Evolutionary conservation across 1,140 invertebrate species (phyloP), one percentile per base, ranked within the genome.

Genomic region (Diorhabda carinulata): DNA sequence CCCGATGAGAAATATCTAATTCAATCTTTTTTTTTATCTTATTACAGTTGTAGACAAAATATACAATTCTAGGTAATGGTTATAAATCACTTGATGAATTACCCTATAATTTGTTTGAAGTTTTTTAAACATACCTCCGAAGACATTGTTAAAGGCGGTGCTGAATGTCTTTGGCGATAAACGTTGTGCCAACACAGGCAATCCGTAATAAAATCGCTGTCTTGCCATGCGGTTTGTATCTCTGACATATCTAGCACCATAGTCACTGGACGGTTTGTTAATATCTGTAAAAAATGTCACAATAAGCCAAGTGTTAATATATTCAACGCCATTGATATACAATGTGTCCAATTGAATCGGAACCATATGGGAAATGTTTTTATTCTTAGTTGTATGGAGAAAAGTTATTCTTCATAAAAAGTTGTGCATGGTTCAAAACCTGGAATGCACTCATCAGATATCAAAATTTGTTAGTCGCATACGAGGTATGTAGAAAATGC

Each of bases 151-250:
- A 93, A 82, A 43, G 88, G 85, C 1, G 88, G 87, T 2, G 89
- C 89, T 52, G 86, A 86, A 77, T 93, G 91, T 63, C 90, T 81
- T 77, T 90, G 89, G 42, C 91, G 83, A 81, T 92, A 92, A 44
- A 91, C 88, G 75, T 92, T 92, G 78, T 92, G 91, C 90, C 90
- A 92, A 78, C 90, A 90, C 6, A 92, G 82, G 74, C 90, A 91
- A 80, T 92, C 90, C 0, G 88, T 89, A 67, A 92, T 91, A 79
- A 92, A 92, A 81, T 92, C 90, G 73, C 89, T 91, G 77, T 91
- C 89, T 71, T 89, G 86, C 90, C 90, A 91, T 9, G 89, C 88
- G 2, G 89, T 91, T 62, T 86, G 85, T 67, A 88, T 82, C 73
- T 91, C 89, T 70, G 87, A 88, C 78, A 86, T 85, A 75, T 90